These are phyloP conservation scores for Coreius guichenoti DNA, from an alignment of 2,797 vertebrate species.

Conservation along the genomic window DNA sequence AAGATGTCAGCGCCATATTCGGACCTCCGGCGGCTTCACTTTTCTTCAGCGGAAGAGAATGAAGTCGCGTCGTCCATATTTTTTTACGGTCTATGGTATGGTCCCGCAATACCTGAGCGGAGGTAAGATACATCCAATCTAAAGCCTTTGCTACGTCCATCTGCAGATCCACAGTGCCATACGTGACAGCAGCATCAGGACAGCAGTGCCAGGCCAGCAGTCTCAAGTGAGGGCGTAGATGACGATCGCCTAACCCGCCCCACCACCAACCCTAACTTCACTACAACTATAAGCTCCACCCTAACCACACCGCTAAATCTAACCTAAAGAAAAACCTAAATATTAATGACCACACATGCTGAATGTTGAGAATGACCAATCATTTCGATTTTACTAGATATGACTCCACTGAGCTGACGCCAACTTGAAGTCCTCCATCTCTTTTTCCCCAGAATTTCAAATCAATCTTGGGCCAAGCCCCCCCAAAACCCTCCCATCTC, in stretches of 20 bases:
- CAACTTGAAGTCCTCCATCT: constrained; percentile 20
- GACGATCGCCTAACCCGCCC: not conserved
- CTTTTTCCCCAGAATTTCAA: constrained; percentile 57
- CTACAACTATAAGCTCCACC: not conserved
- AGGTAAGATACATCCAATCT: not conserved
- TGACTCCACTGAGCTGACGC: not conserved
- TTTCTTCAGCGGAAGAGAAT: too few species aligned
- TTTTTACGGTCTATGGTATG: too few species aligned
- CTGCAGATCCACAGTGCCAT: too few species aligned
- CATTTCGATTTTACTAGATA: not conserved
- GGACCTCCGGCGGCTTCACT: too few species aligned
- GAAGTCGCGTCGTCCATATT: too few species aligned
- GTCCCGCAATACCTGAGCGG: not conserved
- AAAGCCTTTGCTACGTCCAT: not conserved
- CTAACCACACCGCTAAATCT: too few species aligned
- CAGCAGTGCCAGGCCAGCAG: too few species aligned
- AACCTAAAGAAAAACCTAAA: not conserved
- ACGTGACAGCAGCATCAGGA: too few species aligned
- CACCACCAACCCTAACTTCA: too few species aligned
- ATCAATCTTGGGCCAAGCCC: constrained; percentile 61
- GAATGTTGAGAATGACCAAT: not conserved
- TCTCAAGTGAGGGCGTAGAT: not conserved
- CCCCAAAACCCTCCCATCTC: constrained; percentile 63
- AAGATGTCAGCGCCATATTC: too few species aligned
- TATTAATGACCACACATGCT: not conserved